Evolutionary conservation across 2,888 invertebrate genomes (phyloP).

Genomic region (Drosophila anomelani): DNA sequence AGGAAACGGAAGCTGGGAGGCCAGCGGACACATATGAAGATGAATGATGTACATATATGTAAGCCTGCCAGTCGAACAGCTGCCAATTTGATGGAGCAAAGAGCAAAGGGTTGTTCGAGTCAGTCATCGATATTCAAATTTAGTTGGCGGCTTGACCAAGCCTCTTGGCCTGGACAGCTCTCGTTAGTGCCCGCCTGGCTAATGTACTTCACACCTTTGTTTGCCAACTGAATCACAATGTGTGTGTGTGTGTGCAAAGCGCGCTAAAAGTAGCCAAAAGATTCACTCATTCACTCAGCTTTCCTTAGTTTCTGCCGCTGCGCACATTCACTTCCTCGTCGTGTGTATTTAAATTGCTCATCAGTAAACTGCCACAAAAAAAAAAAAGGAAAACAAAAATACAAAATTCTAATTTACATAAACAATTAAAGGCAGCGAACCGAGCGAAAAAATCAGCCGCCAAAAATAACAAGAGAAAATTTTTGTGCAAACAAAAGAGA

Average conservation of each 20-base stretch:
- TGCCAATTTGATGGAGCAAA: slow-evolving; percentile 20
- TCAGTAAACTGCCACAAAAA: slow-evolving; percentile 32
- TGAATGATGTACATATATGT: slow-evolving; percentile 49
- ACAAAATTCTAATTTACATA: slow-evolving; percentile 72
- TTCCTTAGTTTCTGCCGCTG: slow-evolving; percentile 10
- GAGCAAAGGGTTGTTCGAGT: slow-evolving; percentile 14
- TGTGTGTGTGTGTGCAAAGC: neutral
- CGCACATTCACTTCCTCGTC: slow-evolving; percentile 65
- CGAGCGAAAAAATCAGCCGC: slow-evolving; percentile 33
- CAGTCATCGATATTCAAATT: slow-evolving; percentile 11
- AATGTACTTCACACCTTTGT: slow-evolving; percentile 68
- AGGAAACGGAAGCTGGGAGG: slow-evolving; percentile 7
- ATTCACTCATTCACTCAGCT: slow-evolving; percentile 37
- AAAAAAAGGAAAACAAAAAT: slow-evolving; percentile 33
- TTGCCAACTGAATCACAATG: slow-evolving; percentile 43
- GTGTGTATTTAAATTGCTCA: slow-evolving; percentile 66
- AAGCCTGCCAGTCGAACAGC: slow-evolving; percentile 32
- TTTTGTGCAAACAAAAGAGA: slow-evolving; percentile 34
- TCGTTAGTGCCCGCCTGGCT: slow-evolving; percentile 42
- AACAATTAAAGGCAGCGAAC: slow-evolving; percentile 66
- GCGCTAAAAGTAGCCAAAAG: slow-evolving; percentile 50
- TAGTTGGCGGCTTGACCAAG: slow-evolving; percentile 39
- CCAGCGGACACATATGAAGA: slow-evolving; percentile 53
- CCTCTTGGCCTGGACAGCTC: slow-evolving; percentile 23
- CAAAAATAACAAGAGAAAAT: slow-evolving; percentile 27